Percentiles rank a stretch among this genome's conserved stretches.
Conservation (phyloP, 1,140 invertebrate species). For the Elysia chlorotica region DNA sequence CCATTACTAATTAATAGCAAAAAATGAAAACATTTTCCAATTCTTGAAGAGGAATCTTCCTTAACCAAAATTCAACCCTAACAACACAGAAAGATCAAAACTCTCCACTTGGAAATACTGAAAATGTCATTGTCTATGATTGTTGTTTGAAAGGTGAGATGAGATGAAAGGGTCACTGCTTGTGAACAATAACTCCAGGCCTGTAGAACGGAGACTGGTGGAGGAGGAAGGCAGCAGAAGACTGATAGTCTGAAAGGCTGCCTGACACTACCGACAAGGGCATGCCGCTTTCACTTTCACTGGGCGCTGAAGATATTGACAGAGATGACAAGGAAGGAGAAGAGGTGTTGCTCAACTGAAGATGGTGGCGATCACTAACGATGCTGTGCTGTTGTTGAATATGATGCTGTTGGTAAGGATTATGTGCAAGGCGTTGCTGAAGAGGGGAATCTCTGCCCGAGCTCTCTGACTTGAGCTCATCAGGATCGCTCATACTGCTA, state of each 20-base stretch:
- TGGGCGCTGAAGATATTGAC: conserved; percentile 11
- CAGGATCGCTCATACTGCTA: conserved; percentile 41
- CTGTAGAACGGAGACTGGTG: neutral
- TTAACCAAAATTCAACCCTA: no score
- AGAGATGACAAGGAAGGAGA: neutral
- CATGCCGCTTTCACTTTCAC: no score
- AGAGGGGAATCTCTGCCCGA: conserved; percentile 45
- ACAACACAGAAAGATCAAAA: no score
- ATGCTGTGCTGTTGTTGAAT: conserved; percentile 20
- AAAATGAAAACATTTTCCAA: no score
- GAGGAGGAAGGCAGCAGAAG: conserved; percentile 41
- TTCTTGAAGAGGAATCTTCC: no score
- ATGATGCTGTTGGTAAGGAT: conserved; percentile 27
- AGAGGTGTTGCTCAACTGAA: neutral
- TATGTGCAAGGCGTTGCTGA: no score
- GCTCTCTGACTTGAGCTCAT: conserved; percentile 40
- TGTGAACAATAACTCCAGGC: neutral
- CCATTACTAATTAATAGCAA: no score
- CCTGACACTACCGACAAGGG: no score
- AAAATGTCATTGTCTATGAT: no score
- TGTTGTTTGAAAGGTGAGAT: neutral
- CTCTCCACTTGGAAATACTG: no score
- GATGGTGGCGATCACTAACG: conserved; percentile 10
- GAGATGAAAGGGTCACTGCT: no score
- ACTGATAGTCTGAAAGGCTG: conserved; percentile 42